phyloP scores from a whole-genome alignment of 2,113 vertebrate genomes.

The Aptenodytes patagonicus region DNA sequence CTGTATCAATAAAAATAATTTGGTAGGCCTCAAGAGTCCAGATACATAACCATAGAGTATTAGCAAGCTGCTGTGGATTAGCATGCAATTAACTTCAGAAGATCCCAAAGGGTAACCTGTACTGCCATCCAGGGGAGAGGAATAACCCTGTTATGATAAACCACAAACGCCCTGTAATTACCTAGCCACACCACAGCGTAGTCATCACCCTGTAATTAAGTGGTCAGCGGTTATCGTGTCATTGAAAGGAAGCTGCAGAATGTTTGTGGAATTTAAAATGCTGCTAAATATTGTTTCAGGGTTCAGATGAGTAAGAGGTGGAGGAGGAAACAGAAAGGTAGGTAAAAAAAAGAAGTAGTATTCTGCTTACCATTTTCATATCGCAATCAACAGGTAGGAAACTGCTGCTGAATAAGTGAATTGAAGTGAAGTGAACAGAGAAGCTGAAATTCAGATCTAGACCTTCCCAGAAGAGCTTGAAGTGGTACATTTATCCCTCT shows the following conservation, averaged over 20 bases:
- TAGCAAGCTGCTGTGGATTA: neutral
- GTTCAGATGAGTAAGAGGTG: neutral
- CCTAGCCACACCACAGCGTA: neutral
- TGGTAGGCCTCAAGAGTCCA: neutral
- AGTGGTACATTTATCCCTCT: neutral
- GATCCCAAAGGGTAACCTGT: neutral
- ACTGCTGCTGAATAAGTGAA: neutral
- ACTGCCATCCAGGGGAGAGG: neutral
- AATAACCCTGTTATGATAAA: neutral
- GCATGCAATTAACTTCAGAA: neutral
- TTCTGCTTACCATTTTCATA: neutral
- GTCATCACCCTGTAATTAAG: neutral
- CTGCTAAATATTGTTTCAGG: neutral
- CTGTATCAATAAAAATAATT: neutral
- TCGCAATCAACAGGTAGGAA: neutral
- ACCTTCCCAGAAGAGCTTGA: neutral
- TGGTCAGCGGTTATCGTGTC: neutral
- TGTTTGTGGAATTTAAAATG: neutral
- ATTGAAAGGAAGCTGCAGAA: neutral
- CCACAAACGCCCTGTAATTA: neutral
- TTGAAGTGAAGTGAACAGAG: neutral
- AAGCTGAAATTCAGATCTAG: neutral
- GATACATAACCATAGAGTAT: neutral
- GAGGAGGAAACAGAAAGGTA: neutral
- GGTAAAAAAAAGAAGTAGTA: neutral